phyloP scores from a whole-genome alignment of 2,888 invertebrate species.

The Tubulanus polymorphus region DNA sequence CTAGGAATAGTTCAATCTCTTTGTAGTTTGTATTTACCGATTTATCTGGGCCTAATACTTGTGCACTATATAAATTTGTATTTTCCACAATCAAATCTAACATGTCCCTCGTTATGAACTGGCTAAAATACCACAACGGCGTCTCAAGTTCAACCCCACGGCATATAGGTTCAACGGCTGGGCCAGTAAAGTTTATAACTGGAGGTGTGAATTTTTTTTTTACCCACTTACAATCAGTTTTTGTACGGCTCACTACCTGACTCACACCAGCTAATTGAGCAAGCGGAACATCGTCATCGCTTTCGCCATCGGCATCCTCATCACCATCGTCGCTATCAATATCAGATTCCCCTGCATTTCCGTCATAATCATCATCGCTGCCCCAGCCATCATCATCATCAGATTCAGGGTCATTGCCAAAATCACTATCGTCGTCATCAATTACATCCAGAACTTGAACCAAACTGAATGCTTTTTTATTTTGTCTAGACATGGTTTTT shows the following conservation, averaged over 20 bases:
- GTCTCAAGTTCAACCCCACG: too few relatives aligned
- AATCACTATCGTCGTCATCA: not conserved
- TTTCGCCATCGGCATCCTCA: not conserved
- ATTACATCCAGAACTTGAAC: not conserved
- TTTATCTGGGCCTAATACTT: slow-evolving; percentile 8
- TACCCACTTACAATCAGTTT: not conserved
- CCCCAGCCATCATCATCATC: not conserved
- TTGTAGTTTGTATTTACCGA: slow-evolving; percentile 5
- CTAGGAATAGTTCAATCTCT: slow-evolving; percentile 11
- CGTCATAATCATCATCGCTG: too few relatives aligned
- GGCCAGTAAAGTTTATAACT: not conserved
- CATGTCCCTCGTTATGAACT: not conserved
- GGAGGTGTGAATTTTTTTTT: not conserved
- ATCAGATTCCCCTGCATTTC: too few relatives aligned
- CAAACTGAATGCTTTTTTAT: too few relatives aligned
- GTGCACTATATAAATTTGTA: not conserved
- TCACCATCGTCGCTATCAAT: not conserved
- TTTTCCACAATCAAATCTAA: not conserved
- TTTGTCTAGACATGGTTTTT: too few relatives aligned
- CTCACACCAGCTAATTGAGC: not conserved
- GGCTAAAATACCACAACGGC: not conserved
- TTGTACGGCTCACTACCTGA: too few relatives aligned
- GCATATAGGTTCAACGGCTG: not conserved
- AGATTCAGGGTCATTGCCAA: too few relatives aligned
- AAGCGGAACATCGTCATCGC: not conserved